Base-by-base conservation (phyloP, 2,797 vertebrate genomes). In the Brachyalestes nurse region DNA sequence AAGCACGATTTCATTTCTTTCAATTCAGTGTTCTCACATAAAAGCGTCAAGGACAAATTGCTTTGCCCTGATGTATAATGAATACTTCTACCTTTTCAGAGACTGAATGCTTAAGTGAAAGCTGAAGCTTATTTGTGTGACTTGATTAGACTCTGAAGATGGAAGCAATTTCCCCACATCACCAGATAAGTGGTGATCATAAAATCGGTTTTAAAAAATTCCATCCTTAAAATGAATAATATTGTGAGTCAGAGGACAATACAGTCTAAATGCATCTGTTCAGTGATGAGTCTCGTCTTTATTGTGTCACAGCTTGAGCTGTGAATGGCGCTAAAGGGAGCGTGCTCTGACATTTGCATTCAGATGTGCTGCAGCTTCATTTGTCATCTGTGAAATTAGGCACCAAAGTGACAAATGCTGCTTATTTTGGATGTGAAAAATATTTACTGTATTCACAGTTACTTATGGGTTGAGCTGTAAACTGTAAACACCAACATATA, bases 291-390 rank as follows among this genome's bases (percentile, higher is more conserved):
- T 25, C 58, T 61, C 7, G 7, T 21, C 23, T 23, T 21, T 58
- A 58, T 58, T 10, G 57, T 10, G 57, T 10, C 58, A 61, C 58
- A 61, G 23, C 58, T 61, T 28, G 23, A 28, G 23, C 58, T 61
- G 21, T 61, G 1, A 61, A 6, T n/a, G 9, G 57, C 57, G 10
- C 8, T 60, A 60, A 60, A 21, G 57, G 19, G 57, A 75, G 40
- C 28, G 53, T n/a, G 45, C 73, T 34, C 61, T 42, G 45, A 75
- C 23, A 62, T 75, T 64, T 75, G 58, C 21, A 75, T 49, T 61
- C 42, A 49, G 61, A 75, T 62, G 72, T 28, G 19, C 57, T 60
- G 57, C 57, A 28, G 42, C 42, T 8, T 75, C 28, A 38, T 51
- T n/a, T 38, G 40, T 21, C 23, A 10, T 60, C 57, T 23, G 9